Conservation (phyloP, 2,888 invertebrate genomes). For the Synanthedon tipuliformis region DNA sequence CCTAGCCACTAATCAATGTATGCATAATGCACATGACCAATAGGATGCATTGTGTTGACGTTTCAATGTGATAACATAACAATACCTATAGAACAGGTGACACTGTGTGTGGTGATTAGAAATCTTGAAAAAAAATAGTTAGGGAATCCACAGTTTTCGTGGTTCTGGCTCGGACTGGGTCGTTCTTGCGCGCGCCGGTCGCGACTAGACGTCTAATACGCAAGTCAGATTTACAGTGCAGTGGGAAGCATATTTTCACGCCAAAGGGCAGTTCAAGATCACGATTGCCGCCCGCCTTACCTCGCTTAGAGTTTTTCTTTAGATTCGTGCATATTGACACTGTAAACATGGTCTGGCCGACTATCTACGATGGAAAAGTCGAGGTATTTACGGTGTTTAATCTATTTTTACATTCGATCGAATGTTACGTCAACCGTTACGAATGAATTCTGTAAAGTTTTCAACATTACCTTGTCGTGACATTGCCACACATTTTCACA, state of each 20-base stretch:
- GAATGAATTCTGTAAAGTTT: background rate
- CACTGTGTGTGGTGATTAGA: background rate
- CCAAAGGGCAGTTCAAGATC: constrained; percentile 71
- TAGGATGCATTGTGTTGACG: background rate
- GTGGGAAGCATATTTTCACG: constrained; percentile 51
- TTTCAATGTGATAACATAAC: background rate
- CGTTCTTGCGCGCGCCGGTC: constrained; percentile 14
- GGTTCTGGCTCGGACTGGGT: background rate
- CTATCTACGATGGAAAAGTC: constrained; percentile 48
- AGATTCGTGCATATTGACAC: constrained; percentile 27
- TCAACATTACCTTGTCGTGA: background rate
- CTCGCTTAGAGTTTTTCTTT: constrained; percentile 33
- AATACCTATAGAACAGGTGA: too few species aligned
- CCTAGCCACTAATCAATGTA: background rate
- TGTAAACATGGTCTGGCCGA: constrained; percentile 56
- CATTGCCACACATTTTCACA: background rate
- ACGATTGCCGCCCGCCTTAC: constrained; percentile 46
- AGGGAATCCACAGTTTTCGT: background rate
- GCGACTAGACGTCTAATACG: constrained; percentile 45
- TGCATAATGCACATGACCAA: background rate
- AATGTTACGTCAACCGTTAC: constrained; percentile 27
- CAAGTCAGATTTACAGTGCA: constrained; percentile 29
- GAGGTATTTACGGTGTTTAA: constrained; percentile 30
- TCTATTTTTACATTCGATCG: constrained; percentile 23
- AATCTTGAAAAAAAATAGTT: background rate